Percentiles rank a stretch among this genome's conserved stretches.
These are phyloP conservation scores for Drosophila paramelanica DNA, from an alignment of 2,888 invertebrate genomes.

Conservation along the genomic window DNA sequence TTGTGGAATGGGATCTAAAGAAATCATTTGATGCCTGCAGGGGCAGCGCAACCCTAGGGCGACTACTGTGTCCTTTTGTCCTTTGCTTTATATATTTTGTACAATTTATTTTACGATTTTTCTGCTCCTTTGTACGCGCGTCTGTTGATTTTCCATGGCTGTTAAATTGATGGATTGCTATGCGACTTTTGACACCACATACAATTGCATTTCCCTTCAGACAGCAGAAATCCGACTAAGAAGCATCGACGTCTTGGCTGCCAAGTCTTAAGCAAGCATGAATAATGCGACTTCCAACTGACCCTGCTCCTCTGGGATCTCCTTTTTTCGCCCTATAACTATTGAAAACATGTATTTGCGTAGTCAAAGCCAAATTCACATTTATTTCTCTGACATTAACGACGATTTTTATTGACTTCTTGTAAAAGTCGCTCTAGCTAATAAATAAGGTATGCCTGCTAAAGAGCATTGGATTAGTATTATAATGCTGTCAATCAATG, in stretches of 20 bases:
- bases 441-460: slow-evolving; percentile 30
- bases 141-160: slow-evolving; percentile 69
- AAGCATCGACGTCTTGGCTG: slow-evolving; percentile 22
- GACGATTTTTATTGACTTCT: slow-evolving; percentile 33
- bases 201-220: slow-evolving; percentile 57
- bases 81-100: slow-evolving; percentile 61
- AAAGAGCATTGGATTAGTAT: background rate
- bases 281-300: slow-evolving; percentile 52
- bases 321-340: background rate
- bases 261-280: slow-evolving; percentile 61
- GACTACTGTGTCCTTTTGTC: slow-evolving; percentile 52
- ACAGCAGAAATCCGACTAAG: slow-evolving; percentile 19
- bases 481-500: slow-evolving; percentile 30
- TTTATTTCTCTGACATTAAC: slow-evolving; percentile 38
- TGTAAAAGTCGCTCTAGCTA: slow-evolving; percentile 21
- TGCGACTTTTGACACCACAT: slow-evolving; percentile 83
- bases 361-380: slow-evolving; percentile 23
- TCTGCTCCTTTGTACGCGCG: slow-evolving; percentile 42
- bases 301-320: slow-evolving; percentile 17
- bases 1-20: slow-evolving; percentile 42
- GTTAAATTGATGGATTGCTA: slow-evolving; percentile 83
- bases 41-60: slow-evolving; percentile 49
- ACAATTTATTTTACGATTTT: slow-evolving; percentile 66
- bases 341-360: slow-evolving; percentile 11
- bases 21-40: slow-evolving; percentile 42